Percentiles rank a stretch among this genome's conserved stretches.
Evolutionary conservation across 1,140 invertebrate genomes (phyloP).

Genomic region (Oreohelix idahoensis): DNA sequence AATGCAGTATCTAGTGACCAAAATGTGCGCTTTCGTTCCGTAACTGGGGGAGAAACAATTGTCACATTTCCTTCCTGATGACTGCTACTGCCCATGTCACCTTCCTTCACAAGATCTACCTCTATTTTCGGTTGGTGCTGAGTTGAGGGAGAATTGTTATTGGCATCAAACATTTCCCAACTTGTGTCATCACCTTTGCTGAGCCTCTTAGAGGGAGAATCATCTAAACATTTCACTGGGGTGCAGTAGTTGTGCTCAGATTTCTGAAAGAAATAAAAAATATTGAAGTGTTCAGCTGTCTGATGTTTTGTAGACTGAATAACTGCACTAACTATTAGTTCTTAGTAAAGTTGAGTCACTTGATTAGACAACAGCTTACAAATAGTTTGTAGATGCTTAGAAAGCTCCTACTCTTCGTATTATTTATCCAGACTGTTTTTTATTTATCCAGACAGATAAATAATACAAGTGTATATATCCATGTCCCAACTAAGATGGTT

Average conservation of each 20-base stretch:
- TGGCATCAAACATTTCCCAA: slow-evolving; percentile 18
- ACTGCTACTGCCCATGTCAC: not conserved
- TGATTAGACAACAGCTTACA: too few relatives aligned
- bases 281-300: too few relatives aligned
- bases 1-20: slow-evolving; percentile 35
- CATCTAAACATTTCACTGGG: slow-evolving; percentile 10
- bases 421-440: too few relatives aligned
- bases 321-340: too few relatives aligned
- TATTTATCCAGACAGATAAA: too few relatives aligned
- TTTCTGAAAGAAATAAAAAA: slow-evolving; percentile 23
- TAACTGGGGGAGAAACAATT: not conserved
- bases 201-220: not conserved
- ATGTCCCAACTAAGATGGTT: too few relatives aligned
- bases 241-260: slow-evolving; percentile 37
- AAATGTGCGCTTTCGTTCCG: not conserved
- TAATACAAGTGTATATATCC: too few relatives aligned
- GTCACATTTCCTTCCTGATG: not conserved
- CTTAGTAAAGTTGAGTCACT: too few relatives aligned
- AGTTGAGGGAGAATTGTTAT: slow-evolving; percentile 30
- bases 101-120: not conserved
- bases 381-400: too few relatives aligned
- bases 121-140: not conserved
- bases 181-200: not conserved
- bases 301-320: too few relatives aligned
- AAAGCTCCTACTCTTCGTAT: too few relatives aligned